A percentile compares a stretch with the other conserved stretches of the same genome.
Conservation (phyloP, 2,888 invertebrate genomes). For the Caenorhabditis sp. region DNA sequence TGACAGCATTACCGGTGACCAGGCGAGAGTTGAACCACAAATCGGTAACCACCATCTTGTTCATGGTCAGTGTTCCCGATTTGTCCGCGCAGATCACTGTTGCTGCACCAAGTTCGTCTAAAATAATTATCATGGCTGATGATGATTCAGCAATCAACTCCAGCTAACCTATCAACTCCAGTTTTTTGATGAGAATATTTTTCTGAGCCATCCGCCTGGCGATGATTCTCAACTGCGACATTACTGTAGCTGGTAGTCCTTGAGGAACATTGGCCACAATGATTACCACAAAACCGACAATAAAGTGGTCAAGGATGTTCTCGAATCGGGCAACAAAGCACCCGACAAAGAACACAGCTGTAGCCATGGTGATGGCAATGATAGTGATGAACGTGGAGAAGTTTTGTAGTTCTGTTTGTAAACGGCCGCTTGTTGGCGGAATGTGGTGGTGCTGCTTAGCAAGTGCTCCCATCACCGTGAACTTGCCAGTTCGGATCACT, state of each 20-base stretch:
- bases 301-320: constrained; percentile 81
- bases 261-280: constrained; percentile 82
- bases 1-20: constrained; percentile 71
- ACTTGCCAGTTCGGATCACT: constrained; percentile 80
- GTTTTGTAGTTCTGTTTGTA: constrained; percentile 69
- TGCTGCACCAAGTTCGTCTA: constrained; percentile 89
- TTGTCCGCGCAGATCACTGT: constrained; percentile 97
- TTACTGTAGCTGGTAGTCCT: constrained; percentile 81
- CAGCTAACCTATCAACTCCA: constrained; percentile 79
- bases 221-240: constrained; percentile 81
- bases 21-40: constrained; percentile 76
- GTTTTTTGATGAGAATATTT: constrained; percentile 93
- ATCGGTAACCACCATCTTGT: constrained; percentile 88
- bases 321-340: constrained; percentile 79
- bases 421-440: constrained; percentile 68
- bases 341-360: constrained; percentile 80
- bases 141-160: too few species aligned
- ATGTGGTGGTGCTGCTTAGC: constrained; percentile 70
- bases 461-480: constrained; percentile 74
- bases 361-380: constrained; percentile 79
- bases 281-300: constrained; percentile 81
- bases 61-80: constrained; percentile 97
- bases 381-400: constrained; percentile 77
- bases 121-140: too few species aligned
- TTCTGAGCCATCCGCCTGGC: constrained; percentile 99